Base-by-base conservation (phyloP, 1,140 invertebrate species). In the Aphis craccivora region DNA sequence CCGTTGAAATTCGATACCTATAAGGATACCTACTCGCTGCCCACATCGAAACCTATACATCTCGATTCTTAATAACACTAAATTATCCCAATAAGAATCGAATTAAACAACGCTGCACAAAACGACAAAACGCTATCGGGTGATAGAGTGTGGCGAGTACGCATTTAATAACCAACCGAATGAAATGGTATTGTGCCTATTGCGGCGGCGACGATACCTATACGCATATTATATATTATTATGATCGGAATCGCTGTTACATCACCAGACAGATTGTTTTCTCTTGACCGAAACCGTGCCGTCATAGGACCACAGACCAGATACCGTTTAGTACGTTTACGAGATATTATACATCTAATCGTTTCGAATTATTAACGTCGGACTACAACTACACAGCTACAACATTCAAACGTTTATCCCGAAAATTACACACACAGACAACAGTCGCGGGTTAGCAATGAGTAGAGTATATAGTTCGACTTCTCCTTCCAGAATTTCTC, bases 61-160 rank as follows among this genome's bases (percentile, higher is more conserved):
- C 51, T 25, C 37, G 45, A 51, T 88, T 53, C 45, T 88, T 88
- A 53, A 90, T 90, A 55, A 90, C 51, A 40, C 48, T 55, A 55
- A 90, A 90, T 90, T 55, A 55, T 90, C 45, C 88, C 25, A 89
- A 53, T 55, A 25, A 55, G 35, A 90, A 55, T 35, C 35, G 25
- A 55, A 90, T 90, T 55, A 40, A 88, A 55, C 7, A 37, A 37
- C 48, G n/a, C 22, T 51, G 51, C 22, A 37, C 14, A 37, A 51
- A 9, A 43, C 40, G 23, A 43, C 40, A 45, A 40, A 83, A 83
- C 35, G 8, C 60, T 76, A n/a, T n/a, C 60, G 60, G 60, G 55
- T 60, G 55, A 60, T 60, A 30, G 25, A 60, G 55, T 60, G 55
- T 60, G 55, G 60, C 11, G 60, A n/a, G 60, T n/a, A 60, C 25